Evolutionary conservation across 2,797 vertebrate genomes (phyloP), one percentile per base, ranked within the genome.

Genomic region (Pangasius sanitwongsei): DNA sequence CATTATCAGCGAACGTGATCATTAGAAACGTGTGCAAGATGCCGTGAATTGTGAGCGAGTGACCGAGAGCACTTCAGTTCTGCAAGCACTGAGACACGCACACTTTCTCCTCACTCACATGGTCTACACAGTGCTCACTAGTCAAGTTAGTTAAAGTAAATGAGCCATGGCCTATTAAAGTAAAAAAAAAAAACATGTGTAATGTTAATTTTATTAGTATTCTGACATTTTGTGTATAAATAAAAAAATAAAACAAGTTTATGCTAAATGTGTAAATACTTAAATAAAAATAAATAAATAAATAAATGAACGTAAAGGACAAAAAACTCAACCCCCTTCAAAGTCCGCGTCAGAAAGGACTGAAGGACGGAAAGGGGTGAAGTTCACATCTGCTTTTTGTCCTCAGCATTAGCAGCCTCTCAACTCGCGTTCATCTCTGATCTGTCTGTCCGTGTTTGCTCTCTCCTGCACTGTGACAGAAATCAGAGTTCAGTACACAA

Each of bases 391-490:
- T 57, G 53, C 15, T 9, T 82, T 59, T 81, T 81, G n/a, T 37
- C 37, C n/a, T 57, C 78, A n/a, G 25, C 48, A 41, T 70, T n/a
- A 44, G 11, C 53, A 25, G 59, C 81, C 75, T 77, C 11, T 28
- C 69, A 77, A 89, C 86, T 72, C 1, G 15, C 75, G 89, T 61
- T 90, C 75, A 83, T 88, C 80, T 88, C 70, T 65, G 55, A 86
- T 89, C 37, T 23, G 44, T 78, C 74, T 75, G 15, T 82, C 81
- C 77, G 44, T 91, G 75, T 91, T 91, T 92, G 88, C 85, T 55
- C 87, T 80, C 18, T 88, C 31, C 55, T 77, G 87, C 83, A 86
- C 89, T 83, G 86, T 87, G 87, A 88, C 83, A 83, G 53, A 77
- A 88, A 88, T 90, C 87, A 72, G 80, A 69, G 84, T 82, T 87